Base-by-base conservation (phyloP, 2,113 vertebrate genomes). In the Mystacornis crossleyi region DNA sequence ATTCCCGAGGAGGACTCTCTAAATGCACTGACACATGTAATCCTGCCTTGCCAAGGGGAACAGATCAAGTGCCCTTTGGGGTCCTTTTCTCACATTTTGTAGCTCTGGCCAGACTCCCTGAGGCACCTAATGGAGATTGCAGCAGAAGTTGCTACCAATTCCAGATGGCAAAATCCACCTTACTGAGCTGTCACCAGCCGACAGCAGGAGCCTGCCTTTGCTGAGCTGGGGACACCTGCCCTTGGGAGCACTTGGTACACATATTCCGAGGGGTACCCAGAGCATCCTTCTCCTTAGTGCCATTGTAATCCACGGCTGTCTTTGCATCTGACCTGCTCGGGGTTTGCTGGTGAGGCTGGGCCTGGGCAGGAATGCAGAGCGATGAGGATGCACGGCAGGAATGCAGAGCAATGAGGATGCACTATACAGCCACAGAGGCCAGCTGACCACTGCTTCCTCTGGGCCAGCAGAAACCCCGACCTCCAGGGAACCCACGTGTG, bases 401-500 rank as follows among this genome's bases (percentile, higher is more conserved):
- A 21, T 7, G 8, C 34, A 60, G 28, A n/a, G 31, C 1, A 0
- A 33, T 69, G 57, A 36, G 34, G 47, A 28, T 74, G 51, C 20
- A 19, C 18, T 21, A 9, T 18, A 29, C 2, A 14, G 38, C 14
- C 15, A 18, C 4, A 6, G 43, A 57, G 34, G 3, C 13, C 3
- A 1, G 18, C 29, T 60, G 36, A 62, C 11, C 50, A 33, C 13
- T 12, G 43, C 16, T 75, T 80, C 57, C 12, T 89, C 57, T 47
- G 43, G 62, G 54, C 33, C 53, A 54, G 24, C 20, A 75, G 43
- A 31, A 67, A 29, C 15, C 21, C 29, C 0, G 0, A 20, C 14
- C 8, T 57, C 16, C 43, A 64, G 48, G 20, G 40, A 36, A 33
- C 10, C 4, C 4, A 2, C 0, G 0, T 34, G 28, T 83, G 48